phyloP scores from a whole-genome alignment of 2,113 vertebrate genomes.

The Hippocampus zosterae region DNA sequence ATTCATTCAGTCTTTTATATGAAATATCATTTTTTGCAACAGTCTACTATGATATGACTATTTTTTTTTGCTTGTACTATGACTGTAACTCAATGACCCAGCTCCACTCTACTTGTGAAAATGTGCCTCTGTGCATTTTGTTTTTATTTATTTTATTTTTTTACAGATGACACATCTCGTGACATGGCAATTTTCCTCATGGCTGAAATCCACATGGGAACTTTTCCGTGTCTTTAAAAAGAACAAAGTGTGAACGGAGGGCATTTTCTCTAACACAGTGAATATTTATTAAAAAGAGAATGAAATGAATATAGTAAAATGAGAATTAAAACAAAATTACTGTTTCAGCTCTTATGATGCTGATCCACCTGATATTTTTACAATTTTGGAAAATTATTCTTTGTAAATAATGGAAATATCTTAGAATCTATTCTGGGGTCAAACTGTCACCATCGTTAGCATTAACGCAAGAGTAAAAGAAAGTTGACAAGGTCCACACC shows the following conservation, averaged over 20 bases:
- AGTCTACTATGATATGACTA: background rate
- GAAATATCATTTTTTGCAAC: background rate
- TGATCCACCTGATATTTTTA: too few species aligned
- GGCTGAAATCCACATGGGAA: slow-evolving; percentile 43
- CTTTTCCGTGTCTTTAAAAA: slow-evolving; percentile 43
- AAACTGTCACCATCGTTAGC: too few species aligned
- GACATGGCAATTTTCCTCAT: slow-evolving; percentile 53
- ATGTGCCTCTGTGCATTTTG: slow-evolving; percentile 27
- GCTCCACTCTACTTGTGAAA: slow-evolving; percentile 31
- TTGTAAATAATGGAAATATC: background rate
- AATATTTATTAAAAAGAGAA: background rate
- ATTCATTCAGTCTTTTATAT: background rate
- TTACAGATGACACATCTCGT: slow-evolving; percentile 54
- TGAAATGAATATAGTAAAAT: background rate
- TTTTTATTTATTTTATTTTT: background rate
- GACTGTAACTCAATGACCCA: slow-evolving; percentile 38
- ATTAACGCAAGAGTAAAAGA: too few species aligned
- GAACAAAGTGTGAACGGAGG: slow-evolving; percentile 20
- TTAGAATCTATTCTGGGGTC: background rate
- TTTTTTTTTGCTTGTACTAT: background rate
- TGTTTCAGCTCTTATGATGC: background rate
- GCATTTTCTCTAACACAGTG: background rate
- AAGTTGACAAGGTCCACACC: too few species aligned
- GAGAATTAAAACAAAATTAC: background rate
- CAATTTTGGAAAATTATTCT: too few species aligned